A percentile compares a stretch with the other conserved stretches of the same genome.
Conservation (phyloP, 2,797 vertebrate species). For the Syngnathus acus region DNA sequence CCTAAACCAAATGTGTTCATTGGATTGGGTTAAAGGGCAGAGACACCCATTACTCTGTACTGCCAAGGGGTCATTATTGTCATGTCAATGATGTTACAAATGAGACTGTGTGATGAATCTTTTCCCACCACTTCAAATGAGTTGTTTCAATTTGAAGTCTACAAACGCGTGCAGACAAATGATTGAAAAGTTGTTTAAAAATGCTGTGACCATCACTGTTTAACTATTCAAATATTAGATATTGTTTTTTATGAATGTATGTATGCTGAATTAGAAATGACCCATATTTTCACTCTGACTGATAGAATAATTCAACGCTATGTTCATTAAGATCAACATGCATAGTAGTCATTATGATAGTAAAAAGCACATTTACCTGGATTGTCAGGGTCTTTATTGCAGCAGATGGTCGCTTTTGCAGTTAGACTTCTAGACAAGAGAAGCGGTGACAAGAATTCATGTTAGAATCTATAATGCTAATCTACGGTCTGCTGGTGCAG, state of each 20-base stretch:
- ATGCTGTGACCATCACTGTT: neutral
- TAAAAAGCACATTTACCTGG: constrained; percentile 87
- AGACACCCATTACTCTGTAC: constrained; percentile 64
- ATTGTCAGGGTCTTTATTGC: constrained; percentile 92
- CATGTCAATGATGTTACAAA: constrained; percentile 68
- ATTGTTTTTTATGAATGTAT: too few species aligned
- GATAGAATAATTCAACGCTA: constrained; percentile 75
- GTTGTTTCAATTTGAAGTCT: constrained; percentile 26
- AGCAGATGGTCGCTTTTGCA: constrained; percentile 85
- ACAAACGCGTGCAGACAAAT: constrained; percentile 37
- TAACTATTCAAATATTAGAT: too few species aligned
- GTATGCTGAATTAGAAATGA: constrained; percentile 63
- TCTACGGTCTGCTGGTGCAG: constrained; percentile 70
- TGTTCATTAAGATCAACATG: constrained; percentile 86
- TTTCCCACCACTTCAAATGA: constrained; percentile 62
- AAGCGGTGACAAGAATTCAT: constrained; percentile 90
- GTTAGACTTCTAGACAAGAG: constrained; percentile 74
- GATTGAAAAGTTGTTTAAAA: neutral
- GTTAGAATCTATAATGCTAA: constrained; percentile 98
- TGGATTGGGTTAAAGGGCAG: constrained; percentile 63
- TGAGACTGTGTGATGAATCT: constrained; percentile 70
- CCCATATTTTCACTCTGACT: constrained; percentile 71
- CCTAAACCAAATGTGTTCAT: constrained; percentile 69
- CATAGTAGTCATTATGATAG: constrained; percentile 76
- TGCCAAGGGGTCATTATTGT: constrained; percentile 68